Evolutionary conservation across 2,888 invertebrate species (phyloP).

Genomic region (Abrostola tripartita): DNA sequence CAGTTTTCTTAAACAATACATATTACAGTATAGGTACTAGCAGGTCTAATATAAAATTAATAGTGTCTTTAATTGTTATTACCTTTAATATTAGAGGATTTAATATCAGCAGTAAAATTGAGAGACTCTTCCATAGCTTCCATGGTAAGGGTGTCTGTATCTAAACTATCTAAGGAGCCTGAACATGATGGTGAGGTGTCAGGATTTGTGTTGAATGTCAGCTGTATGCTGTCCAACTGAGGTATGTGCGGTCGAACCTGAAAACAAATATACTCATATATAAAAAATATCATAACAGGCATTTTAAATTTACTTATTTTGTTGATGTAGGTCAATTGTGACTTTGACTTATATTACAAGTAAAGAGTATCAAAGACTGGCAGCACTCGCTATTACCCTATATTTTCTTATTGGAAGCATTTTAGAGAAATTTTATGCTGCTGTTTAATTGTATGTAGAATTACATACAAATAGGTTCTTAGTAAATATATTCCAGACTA

Average conservation of each 20-base stretch:
- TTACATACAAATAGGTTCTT: too few relatives aligned
- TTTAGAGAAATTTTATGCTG: too few relatives aligned
- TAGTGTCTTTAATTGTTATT: background rate
- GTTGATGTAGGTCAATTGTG: too few relatives aligned
- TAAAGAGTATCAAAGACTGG: too few relatives aligned
- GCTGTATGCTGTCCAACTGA: slow-evolving; percentile 89
- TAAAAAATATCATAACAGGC: background rate
- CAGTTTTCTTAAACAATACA: background rate
- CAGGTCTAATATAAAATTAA: background rate
- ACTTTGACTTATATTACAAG: too few relatives aligned
- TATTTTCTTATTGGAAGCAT: too few relatives aligned
- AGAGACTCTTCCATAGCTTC: slow-evolving; percentile 84
- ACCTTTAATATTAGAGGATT: slow-evolving; percentile 84
- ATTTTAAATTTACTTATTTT: background rate
- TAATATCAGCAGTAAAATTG: slow-evolving; percentile 78
- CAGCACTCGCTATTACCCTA: too few relatives aligned
- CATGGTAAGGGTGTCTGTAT: slow-evolving; percentile 81
- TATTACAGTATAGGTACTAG: slow-evolving; percentile 9
- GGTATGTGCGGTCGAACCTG: slow-evolving; percentile 91
- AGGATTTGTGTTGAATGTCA: slow-evolving; percentile 79
- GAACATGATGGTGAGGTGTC: slow-evolving; percentile 84
- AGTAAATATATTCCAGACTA: too few relatives aligned
- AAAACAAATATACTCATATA: slow-evolving; percentile 51
- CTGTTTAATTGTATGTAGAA: too few relatives aligned
- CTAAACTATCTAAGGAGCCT: slow-evolving; percentile 82